Conservation (phyloP, 2,797 vertebrate species). For the Cynopterus sphinx region DNA sequence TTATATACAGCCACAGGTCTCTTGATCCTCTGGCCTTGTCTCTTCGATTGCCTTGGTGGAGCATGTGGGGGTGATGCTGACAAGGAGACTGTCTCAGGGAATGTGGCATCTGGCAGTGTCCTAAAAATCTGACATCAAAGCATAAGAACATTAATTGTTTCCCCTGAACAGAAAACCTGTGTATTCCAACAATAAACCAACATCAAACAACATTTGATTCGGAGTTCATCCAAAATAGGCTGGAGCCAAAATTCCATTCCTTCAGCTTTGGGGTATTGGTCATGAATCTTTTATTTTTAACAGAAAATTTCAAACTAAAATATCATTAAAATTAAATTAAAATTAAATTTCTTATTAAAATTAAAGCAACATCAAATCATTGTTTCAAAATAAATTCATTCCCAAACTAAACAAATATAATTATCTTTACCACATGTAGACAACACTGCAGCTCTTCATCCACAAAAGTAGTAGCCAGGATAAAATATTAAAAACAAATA, state of each 20-base stretch:
- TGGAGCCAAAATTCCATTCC: slow-evolving; percentile 77
- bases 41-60: slow-evolving; percentile 94
- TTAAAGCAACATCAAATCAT: slow-evolving; percentile 69
- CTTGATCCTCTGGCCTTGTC: slow-evolving; percentile 90
- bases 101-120: slow-evolving; percentile 90
- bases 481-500: slow-evolving; percentile 43
- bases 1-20: slow-evolving; percentile 98
- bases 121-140: slow-evolving; percentile 93
- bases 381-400: slow-evolving; percentile 73
- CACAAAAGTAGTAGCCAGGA: background rate
- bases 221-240: slow-evolving; percentile 73
- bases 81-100: slow-evolving; percentile 85
- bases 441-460: background rate
- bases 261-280: slow-evolving; percentile 69
- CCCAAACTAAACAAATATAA: slow-evolving; percentile 62
- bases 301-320: slow-evolving; percentile 71
- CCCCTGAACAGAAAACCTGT: slow-evolving; percentile 75
- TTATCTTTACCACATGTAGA: slow-evolving; percentile 49
- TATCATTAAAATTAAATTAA: slow-evolving; percentile 55
- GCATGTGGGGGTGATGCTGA: slow-evolving; percentile 88
- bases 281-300: slow-evolving; percentile 65
- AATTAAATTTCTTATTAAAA: no score
- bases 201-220: slow-evolving; percentile 80
- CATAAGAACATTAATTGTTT: slow-evolving; percentile 82
- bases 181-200: slow-evolving; percentile 75